Evolutionary conservation across 2,797 vertebrate species (phyloP), one percentile per base, ranked within the genome.

Genomic region (Erethizon dorsatum): DNA sequence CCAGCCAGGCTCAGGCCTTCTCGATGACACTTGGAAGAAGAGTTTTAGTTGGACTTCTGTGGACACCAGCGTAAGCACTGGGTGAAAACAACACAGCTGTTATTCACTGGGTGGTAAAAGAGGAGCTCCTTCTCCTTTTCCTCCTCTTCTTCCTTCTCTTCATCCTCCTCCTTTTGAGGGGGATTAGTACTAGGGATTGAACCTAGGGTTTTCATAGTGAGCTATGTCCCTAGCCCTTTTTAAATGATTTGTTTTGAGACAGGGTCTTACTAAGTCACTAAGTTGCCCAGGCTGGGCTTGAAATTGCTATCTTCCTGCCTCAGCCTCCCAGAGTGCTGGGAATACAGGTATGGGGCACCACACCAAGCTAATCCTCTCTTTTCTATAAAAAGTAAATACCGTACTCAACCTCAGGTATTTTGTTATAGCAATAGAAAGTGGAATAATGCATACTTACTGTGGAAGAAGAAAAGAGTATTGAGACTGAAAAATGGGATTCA

Each of bases 381-480:
- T 15, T 57, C 41, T 56, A 18, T 54, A 33, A 71, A 24, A 75
- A 45, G 47, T 13, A 45, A 75, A 22, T 47, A 47, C 41, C 4
- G 8, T 61, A 37, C 2, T 54, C 26, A 63, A 31, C 37, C 57
- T 45, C 33, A 1, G 67, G 31, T 9, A n/a, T 75, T 94, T 89
- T 67, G 15, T 77, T 47, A 67, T 26, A 67, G n/a, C n/a, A 65
- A 47, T 28, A 65, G 57, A 75, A 88, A 26, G 52, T 47, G 14
- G 37, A 88, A 41, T 52, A 59, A 59, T 47, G 45, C 6, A 37
- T 91, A 73, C 33, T 88, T 79, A 22, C 61, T 41, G 22, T 1
- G 61, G 67, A 95, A 83, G 88, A 50, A 87, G 86, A 91, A 85
- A 56, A 71, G 15, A 93, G 57, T 65, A 73, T 41, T 22, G 61